Percentiles rank a stretch among this genome's conserved stretches.
phyloP scores from a whole-genome alignment of 2,797 vertebrate species.

The Lindbergichthys nudifrons region DNA sequence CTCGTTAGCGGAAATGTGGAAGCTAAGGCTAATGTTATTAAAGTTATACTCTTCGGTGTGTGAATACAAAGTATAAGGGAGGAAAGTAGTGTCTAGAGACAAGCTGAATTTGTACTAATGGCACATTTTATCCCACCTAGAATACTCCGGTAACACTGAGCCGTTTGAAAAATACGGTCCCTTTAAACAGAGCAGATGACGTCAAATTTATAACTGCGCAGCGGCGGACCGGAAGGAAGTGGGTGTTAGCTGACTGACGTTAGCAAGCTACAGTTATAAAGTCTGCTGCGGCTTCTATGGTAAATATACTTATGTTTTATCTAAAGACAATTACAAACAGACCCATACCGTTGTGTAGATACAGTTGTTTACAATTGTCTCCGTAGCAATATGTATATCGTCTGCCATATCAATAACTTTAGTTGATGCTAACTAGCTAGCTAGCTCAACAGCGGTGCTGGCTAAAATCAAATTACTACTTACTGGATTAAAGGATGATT shows the following conservation, averaged over 20 bases:
- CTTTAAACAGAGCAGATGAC: conserved; percentile 66
- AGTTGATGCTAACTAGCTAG: conserved; percentile 47
- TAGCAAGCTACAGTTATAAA: conserved; percentile 74
- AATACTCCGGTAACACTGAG: neutral
- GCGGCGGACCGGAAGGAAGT: conserved; percentile 77
- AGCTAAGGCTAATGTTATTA: neutral
- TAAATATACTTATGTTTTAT: conserved; percentile 62
- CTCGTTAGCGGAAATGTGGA: conserved; percentile 54
- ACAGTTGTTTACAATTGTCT: fast-evolving
- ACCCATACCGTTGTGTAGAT: fast-evolving
- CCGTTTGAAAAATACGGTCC: conserved; percentile 15
- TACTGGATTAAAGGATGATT: neutral
- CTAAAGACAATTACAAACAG: fast-evolving
- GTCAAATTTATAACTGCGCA: conserved; percentile 72
- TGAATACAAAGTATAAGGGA: neutral
- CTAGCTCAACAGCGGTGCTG: conserved; percentile 20
- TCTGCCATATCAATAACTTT: conserved; percentile 17
- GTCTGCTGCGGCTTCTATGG: conserved; percentile 87
- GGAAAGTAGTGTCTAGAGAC: fast-evolving
- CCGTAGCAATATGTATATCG: neutral
- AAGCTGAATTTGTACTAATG: neutral
- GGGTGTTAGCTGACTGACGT: conserved; percentile 81
- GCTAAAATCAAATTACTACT: conserved; percentile 24
- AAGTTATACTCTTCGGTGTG: neutral
- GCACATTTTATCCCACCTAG: fast-evolving